These are phyloP conservation scores for Diachasma alloeum DNA, from an alignment of 1,140 invertebrate genomes.

Conservation along the genomic window DNA sequence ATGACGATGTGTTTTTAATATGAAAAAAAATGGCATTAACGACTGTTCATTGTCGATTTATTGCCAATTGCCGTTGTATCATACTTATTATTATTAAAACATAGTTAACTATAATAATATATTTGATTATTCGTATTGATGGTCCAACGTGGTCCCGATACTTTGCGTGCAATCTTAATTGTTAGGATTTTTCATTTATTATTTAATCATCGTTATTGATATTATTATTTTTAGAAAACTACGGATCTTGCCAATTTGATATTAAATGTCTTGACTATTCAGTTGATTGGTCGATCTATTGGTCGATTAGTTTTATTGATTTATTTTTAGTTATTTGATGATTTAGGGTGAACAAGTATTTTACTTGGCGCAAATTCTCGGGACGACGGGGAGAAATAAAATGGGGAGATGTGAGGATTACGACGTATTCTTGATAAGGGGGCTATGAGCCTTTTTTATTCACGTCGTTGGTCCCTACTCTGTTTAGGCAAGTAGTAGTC, in stretches of 20 bases:
- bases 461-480: constrained; percentile 31
- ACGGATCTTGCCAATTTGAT: neutral
- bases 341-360: neutral
- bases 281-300: too few relatives aligned
- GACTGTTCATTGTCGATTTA: constrained; percentile 24
- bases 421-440: neutral
- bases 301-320: neutral
- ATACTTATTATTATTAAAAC: constrained; percentile 35
- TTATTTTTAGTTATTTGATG: neutral
- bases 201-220: neutral
- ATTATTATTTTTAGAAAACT: neutral
- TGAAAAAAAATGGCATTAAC: constrained; percentile 16
- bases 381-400: constrained; percentile 18
- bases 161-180: constrained; percentile 17
- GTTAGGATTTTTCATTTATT: neutral
- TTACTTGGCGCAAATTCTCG: constrained; percentile 15
- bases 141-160: constrained; percentile 25
- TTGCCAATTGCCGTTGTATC: constrained; percentile 37
- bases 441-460: constrained; percentile 10
- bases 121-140: constrained; percentile 30
- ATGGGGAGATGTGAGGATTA: neutral
- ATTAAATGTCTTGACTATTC: neutral
- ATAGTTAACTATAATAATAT: constrained; percentile 36
- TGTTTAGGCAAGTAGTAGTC: constrained; percentile 27
- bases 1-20: constrained; percentile 52